Evolutionary conservation across 2,797 vertebrate genomes (phyloP), one percentile per base, ranked within the genome.

Genomic region (Argya squamiceps): DNA sequence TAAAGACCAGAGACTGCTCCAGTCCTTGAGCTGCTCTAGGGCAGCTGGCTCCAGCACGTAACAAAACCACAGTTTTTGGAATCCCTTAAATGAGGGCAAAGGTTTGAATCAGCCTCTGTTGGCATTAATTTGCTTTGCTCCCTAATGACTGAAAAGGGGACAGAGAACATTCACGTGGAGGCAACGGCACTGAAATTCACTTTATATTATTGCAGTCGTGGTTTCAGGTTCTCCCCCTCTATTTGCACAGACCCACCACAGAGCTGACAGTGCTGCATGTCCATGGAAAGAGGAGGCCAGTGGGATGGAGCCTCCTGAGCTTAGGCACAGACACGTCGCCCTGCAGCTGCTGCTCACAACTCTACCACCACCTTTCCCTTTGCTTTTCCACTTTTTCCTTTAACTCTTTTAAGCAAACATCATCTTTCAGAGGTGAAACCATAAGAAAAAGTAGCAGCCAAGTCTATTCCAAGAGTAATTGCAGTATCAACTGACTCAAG

Each of bases 71-170:
- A 0, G 5, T 43, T 94, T 94, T 93, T 93, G 90, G 93, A 92
- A 93, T 92, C 58, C 75, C 89, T 90, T 89, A 96, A 92, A 96
- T 82, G 92, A 97, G 86, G 84, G 94, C 90, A 89, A 95, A 97
- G 86, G 90, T 95, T 95, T 88, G 87, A 91, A 74, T 84, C 91
- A 94, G 91, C 84, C 91, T 94, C 92, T 88, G 77, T 76, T 93
- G 86, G 92, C 83, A 93, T 88, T 97, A 94, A 95, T 95, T 93
- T 93, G 88, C 86, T 88, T 93, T 92, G 65, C 46, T 96, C 94
- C 92, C 92, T 85, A 81, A 91, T 89, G 89, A 96, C 60, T 80
- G 62, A 89, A 96, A 86, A 70, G 34, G 50, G 89, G 70, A 94
- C 88, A 84, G 84, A 65, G 79, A 80, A 85, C 64, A 87, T 32